Evolutionary conservation across 2,113 vertebrate genomes (phyloP).

Genomic region (Paradoxurus hermaphroditus): DNA sequence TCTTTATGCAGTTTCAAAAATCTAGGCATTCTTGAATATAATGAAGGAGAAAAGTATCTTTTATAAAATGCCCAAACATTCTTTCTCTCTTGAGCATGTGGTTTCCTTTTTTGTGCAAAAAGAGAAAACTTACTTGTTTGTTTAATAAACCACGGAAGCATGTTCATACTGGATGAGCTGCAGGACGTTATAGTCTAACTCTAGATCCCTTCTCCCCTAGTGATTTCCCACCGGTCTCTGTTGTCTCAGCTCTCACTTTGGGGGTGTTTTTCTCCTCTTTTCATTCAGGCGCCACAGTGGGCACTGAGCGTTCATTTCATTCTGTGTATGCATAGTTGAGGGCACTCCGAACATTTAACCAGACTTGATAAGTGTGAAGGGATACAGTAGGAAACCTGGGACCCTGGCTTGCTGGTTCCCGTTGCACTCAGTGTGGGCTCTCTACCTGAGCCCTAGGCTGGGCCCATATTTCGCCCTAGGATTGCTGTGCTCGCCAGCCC

Average conservation of each 20-base stretch:
- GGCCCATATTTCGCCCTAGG: too few relatives aligned
- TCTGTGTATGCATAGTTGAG: neutral
- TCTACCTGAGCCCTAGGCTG: neutral
- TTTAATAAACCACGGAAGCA: neutral
- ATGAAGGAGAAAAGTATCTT: neutral
- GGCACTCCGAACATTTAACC: neutral
- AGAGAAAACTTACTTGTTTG: neutral
- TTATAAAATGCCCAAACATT: neutral
- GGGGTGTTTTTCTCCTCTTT: neutral
- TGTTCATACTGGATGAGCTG: neutral
- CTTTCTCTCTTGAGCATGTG: neutral
- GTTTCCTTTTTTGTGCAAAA: neutral
- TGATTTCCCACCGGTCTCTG: neutral
- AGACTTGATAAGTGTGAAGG: neutral
- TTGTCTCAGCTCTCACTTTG: neutral
- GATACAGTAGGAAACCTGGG: rapidly evolving
- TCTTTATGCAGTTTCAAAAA: neutral
- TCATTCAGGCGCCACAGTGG: neutral
- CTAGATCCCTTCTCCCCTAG: neutral
- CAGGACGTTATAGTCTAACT: neutral
- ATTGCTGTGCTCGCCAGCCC: neutral
- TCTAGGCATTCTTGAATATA: neutral
- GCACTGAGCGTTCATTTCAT: neutral
- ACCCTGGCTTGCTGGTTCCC: rapidly evolving
- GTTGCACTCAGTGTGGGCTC: neutral